Evolutionary conservation across 2,113 vertebrate species (phyloP).

Genomic region (Speoplatyrhinus poulsoni): DNA sequence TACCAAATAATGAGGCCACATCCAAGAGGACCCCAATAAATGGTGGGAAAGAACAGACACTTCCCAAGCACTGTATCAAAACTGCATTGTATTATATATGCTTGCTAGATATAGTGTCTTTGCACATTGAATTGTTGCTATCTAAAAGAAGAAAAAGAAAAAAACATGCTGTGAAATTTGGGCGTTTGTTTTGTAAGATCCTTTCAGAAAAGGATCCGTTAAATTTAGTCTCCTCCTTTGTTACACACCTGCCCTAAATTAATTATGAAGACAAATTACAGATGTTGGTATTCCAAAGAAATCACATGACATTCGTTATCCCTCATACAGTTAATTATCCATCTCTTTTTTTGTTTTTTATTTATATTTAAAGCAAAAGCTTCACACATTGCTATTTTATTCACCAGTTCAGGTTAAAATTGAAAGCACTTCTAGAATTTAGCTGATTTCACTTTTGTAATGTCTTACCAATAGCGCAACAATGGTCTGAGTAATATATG

Average conservation of each 20-base stretch:
- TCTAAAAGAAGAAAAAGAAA: constrained; percentile 67
- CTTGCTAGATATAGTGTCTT: constrained; percentile 80
- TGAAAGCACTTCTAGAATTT: constrained; percentile 87
- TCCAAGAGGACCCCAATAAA: constrained; percentile 40
- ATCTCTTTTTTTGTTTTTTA: constrained; percentile 69
- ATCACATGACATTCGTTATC: constrained; percentile 46
- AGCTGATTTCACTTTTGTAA: constrained; percentile 75
- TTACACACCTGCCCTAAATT: constrained; percentile 29
- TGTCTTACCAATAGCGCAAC: constrained; percentile 83
- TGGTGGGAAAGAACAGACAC: constrained; percentile 38
- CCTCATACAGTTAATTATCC: constrained; percentile 57
- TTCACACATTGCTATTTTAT: constrained; percentile 78
- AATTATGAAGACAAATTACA: constrained; percentile 27
- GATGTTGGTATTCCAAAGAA: constrained; percentile 57
- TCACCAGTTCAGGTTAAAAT: constrained; percentile 79
- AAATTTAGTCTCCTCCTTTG: constrained; percentile 36
- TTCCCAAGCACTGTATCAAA: constrained; percentile 88
- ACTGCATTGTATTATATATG: constrained; percentile 75
- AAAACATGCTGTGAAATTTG: constrained; percentile 89
- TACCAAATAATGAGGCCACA: constrained; percentile 68
- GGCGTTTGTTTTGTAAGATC: constrained; percentile 54
- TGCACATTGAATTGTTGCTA: constrained; percentile 81
- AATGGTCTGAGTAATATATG: constrained; percentile 88
- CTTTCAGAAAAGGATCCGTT: constrained; percentile 39
- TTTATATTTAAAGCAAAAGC: constrained; percentile 80